Percentiles rank a stretch among this genome's conserved stretches.
Evolutionary conservation across 2,113 vertebrate species (phyloP).

Genomic region (Irena cyanogastra): DNA sequence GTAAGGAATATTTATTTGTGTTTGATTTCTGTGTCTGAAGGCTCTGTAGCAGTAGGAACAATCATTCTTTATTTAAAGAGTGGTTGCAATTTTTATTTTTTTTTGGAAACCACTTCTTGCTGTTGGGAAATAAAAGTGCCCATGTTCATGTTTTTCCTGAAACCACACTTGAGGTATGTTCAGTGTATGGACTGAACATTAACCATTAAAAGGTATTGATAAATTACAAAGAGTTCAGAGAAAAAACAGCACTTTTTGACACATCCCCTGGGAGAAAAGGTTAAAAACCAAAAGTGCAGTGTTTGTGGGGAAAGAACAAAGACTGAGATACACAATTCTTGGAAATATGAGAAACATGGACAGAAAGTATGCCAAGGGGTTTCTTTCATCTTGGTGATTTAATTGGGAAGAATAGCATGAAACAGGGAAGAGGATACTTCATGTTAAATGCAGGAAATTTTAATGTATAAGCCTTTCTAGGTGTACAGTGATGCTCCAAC

Average conservation of each 20-base stretch:
- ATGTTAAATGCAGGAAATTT: neutral
- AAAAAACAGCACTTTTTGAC: neutral
- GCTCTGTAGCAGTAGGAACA: neutral
- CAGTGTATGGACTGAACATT: neutral
- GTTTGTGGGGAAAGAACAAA: neutral
- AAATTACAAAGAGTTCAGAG: neutral
- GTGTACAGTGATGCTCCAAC: neutral
- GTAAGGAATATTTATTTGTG: neutral
- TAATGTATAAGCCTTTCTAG: neutral
- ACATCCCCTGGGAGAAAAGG: neutral
- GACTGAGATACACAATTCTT: neutral
- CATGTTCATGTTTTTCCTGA: neutral
- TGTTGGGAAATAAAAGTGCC: neutral
- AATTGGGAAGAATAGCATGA: neutral
- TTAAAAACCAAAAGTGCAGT: neutral
- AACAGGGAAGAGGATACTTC: neutral
- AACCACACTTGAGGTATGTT: neutral
- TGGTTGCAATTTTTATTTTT: neutral
- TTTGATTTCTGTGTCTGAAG: conserved; percentile 3
- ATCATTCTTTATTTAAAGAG: neutral
- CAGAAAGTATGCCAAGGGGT: neutral
- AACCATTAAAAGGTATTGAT: neutral
- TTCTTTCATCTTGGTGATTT: neutral
- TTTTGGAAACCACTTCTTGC: neutral
- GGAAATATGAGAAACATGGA: neutral